phyloP scores from a whole-genome alignment of 2,113 vertebrate species.

The Rattus rattus region DNA sequence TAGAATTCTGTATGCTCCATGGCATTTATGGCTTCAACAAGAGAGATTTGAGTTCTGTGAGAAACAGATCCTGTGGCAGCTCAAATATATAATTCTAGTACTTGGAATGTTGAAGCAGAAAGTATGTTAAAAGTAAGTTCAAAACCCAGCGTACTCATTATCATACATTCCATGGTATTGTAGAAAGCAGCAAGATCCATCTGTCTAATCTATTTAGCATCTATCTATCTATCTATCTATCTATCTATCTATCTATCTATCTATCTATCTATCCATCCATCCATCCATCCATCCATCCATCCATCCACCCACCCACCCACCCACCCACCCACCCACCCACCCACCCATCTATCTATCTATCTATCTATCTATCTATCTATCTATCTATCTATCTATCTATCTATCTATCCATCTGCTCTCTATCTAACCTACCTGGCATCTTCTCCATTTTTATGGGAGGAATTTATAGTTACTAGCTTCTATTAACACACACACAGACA shows the following conservation, averaged over 20 bases:
- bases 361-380: no score
- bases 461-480: neutral
- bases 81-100: neutral
- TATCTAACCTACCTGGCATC: neutral
- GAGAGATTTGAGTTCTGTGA: neutral
- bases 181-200: neutral
- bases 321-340: no score
- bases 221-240: no score
- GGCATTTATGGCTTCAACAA: neutral
- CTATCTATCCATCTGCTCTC: no score
- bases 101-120: neutral
- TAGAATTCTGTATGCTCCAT: neutral
- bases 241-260: neutral
- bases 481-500: neutral
- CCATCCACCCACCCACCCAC: no score
- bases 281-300: no score
- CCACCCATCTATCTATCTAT: no score
- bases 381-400: no score
- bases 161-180: neutral
- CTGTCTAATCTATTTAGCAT: no score
- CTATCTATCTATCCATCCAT: no score
- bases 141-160: neutral
- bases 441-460: neutral
- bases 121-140: neutral
- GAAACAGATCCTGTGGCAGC: neutral